These are phyloP conservation scores for Tachystola acroxantha DNA, from an alignment of 2,888 invertebrate species.

Conservation along the genomic window DNA sequence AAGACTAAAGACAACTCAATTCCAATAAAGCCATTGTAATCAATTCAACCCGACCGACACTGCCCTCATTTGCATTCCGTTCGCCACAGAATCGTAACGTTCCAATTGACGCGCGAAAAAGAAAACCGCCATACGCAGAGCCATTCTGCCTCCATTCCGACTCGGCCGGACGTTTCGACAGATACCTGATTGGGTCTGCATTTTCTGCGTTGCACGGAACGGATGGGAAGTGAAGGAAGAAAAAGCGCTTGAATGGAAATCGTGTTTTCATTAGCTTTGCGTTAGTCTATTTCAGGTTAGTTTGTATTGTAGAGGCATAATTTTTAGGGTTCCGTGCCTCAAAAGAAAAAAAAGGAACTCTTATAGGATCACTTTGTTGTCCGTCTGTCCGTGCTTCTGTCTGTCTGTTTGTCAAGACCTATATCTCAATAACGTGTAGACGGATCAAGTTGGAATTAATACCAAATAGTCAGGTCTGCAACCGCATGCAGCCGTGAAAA, in stretches of 20 bases:
- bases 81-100: slow-evolving; percentile 5
- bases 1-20: slow-evolving; percentile 5
- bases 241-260: not conserved
- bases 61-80: slow-evolving; percentile 8
- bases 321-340: too few relatives aligned
- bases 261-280: not conserved
- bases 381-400: too few relatives aligned
- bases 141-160: not conserved
- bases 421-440: too few relatives aligned
- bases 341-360: too few relatives aligned
- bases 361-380: too few relatives aligned
- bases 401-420: too few relatives aligned
- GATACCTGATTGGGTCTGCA: slow-evolving; percentile 11
- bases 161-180: slow-evolving; percentile 10
- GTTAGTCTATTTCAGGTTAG: too few relatives aligned
- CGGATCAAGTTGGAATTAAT: too few relatives aligned
- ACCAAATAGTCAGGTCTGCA: too few relatives aligned
- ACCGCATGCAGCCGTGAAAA: too few relatives aligned
- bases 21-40: slow-evolving; percentile 5
- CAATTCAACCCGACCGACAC: slow-evolving; percentile 1
- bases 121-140: not conserved
- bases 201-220: slow-evolving; percentile 3
- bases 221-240: not conserved
- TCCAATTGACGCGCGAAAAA: slow-evolving; percentile 1
- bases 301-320: too few relatives aligned